phyloP scores from a whole-genome alignment of 2,113 vertebrate species.

The Leptobrachium leishanense region DNA sequence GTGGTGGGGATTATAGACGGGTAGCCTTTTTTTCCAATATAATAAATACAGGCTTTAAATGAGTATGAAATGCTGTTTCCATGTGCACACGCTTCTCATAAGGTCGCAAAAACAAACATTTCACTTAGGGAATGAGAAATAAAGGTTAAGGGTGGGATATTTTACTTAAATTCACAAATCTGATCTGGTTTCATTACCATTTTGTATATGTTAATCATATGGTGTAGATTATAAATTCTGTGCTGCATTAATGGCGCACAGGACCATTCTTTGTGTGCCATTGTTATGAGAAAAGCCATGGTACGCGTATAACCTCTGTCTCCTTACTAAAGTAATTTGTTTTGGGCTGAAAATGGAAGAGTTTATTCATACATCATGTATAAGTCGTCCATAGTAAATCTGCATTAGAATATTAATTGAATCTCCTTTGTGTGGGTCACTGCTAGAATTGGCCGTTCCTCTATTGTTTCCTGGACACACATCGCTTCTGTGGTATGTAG shows the following conservation, averaged over 20 bases:
- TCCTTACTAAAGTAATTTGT: too few species aligned
- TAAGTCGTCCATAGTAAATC: too few species aligned
- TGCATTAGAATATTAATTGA: too few species aligned
- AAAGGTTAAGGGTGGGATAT: constrained; percentile 5
- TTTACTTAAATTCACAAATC: constrained; percentile 2
- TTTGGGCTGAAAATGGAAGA: too few species aligned
- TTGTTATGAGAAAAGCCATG: too few species aligned
- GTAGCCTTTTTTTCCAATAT: constrained; percentile 1
- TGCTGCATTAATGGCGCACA: background rate
- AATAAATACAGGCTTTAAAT: constrained; percentile 12
- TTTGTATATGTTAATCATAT: constrained; percentile 3
- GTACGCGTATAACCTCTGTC: too few species aligned
- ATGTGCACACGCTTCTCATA: constrained; percentile 2
- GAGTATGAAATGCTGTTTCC: constrained; percentile 7
- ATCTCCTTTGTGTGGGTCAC: too few species aligned
- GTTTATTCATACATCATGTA: too few species aligned
- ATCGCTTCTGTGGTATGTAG: too few species aligned
- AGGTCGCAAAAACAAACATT: constrained; percentile 12
- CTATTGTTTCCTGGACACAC: too few species aligned
- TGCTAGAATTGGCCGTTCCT: too few species aligned
- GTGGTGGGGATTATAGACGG: constrained; percentile 3
- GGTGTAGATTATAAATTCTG: background rate
- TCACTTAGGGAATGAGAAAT: background rate
- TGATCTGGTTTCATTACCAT: constrained; percentile 6
- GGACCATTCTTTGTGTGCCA: background rate